These are phyloP conservation scores for Gadopsis marmoratus DNA, from an alignment of 2,797 vertebrate species.

Conservation along the genomic window DNA sequence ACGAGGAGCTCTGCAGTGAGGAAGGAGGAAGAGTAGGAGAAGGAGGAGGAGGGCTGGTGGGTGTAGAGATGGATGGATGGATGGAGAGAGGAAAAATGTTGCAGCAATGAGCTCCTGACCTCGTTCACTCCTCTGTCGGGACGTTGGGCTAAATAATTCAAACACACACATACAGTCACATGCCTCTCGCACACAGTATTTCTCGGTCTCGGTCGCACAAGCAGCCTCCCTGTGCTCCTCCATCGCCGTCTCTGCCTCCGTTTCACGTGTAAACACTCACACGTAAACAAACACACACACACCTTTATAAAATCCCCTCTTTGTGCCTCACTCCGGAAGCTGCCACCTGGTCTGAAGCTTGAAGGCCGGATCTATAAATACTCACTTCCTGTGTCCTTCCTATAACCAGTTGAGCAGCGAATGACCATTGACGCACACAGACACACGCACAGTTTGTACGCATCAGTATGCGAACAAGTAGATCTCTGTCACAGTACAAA, in stretches of 20 bases:
- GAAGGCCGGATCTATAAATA: constrained; percentile 68
- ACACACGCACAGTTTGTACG: constrained; percentile 12
- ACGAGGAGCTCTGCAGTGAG: constrained; percentile 33
- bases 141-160: constrained; percentile 83
- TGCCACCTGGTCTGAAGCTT: constrained; percentile 32
- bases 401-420: constrained; percentile 26
- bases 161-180: constrained; percentile 77
- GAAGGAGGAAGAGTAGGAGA: background rate
- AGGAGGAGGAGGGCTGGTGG: constrained; percentile 21
- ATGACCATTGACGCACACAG: constrained; percentile 29
- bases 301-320: constrained; percentile 36
- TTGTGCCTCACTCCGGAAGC: constrained; percentile 61
- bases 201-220: constrained; percentile 52
- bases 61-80: constrained; percentile 46
- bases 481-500: constrained; percentile 19
- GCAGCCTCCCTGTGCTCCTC: constrained; percentile 60
- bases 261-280: constrained; percentile 56
- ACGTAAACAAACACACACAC: constrained; percentile 47
- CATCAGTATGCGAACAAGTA: constrained; percentile 27
- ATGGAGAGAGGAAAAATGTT: constrained; percentile 59
- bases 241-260: constrained; percentile 33
- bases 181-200: constrained; percentile 68
- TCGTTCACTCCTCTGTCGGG: constrained; percentile 83
- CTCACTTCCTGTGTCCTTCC: constrained; percentile 59
- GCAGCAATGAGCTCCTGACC: constrained; percentile 82